These are phyloP conservation scores for Bemisia tabaci DNA, from an alignment of 1,140 invertebrate species.

Conservation along the genomic window DNA sequence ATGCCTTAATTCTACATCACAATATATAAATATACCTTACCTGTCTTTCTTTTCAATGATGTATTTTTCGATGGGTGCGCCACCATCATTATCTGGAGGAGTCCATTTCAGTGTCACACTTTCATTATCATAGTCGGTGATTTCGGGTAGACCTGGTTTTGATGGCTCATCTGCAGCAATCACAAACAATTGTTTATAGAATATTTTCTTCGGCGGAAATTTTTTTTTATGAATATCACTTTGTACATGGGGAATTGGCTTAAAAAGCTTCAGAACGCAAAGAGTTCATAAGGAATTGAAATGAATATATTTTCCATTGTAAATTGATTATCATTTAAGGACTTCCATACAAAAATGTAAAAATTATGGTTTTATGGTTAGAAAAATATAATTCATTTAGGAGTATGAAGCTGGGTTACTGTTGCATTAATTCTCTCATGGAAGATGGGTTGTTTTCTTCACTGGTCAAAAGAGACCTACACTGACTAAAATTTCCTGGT, in stretches of 20 bases:
- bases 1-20: too few relatives aligned
- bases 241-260: not conserved
- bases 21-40: slow-evolving; percentile 27
- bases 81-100: slow-evolving; percentile 81
- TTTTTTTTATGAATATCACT: not conserved
- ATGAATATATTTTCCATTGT: too few relatives aligned
- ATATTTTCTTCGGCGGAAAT: slow-evolving; percentile 2
- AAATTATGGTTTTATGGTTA: too few relatives aligned
- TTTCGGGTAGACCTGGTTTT: slow-evolving; percentile 80
- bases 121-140: slow-evolving; percentile 85
- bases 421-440: too few relatives aligned
- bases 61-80: slow-evolving; percentile 90
- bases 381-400: too few relatives aligned
- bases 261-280: not conserved
- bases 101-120: slow-evolving; percentile 90
- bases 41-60: slow-evolving; percentile 94
- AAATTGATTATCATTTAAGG: too few relatives aligned
- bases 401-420: too few relatives aligned
- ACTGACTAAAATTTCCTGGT: too few relatives aligned
- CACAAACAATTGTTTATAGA: not conserved
- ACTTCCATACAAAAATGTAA: too few relatives aligned
- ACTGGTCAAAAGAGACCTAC: too few relatives aligned
- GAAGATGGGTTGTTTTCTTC: too few relatives aligned
- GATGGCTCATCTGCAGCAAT: slow-evolving; percentile 53
- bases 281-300: not conserved